Evolutionary conservation across 2,797 vertebrate species (phyloP), one percentile per base, ranked within the genome.

Genomic region (Pampus argenteus): DNA sequence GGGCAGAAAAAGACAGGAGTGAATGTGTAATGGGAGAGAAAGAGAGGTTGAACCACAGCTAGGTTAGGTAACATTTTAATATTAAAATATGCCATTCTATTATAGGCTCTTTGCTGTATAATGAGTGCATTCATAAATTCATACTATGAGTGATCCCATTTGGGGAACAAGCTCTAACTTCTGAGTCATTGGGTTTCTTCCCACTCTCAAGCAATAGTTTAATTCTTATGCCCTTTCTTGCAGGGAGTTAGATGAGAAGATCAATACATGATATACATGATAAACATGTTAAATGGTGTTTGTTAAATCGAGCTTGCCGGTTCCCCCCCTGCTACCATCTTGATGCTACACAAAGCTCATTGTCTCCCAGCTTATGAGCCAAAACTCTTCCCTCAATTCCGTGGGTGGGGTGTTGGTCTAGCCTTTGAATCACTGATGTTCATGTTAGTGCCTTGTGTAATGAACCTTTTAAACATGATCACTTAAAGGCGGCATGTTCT

Each of bases 91-190:
- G 70, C 63, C 23, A 7, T 71, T 66, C 48, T n/a, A 56, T 74
- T 15, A 36, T 6, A 59, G 56, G 66, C 58, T 59, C 73, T 72
- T 48, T 20, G 18, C 75, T 47, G 71, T 54, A 77, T 77, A 85
- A 85, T 84, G 58, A 83, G 78, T 23, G 60, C 71, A 83, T 76
- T 66, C 52, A 76, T 83, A 57, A 40, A 78, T 78, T 76, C 57
- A 60, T 51, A 20, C 28, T 4, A 17, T 45, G 57, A 58, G 51
- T 67, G 50, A 71, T 79, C 64, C 56, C 75, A 79, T 62, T 3
- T 15, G 42, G 54, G 54, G 40, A 56, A 17, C 5, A 4, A 38
- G 66, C 44, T 60, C 26, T 55, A 42, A 45, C 66, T 58, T 47
- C 26, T 61, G 42, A 60, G 42, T 52, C 56, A 66, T 38, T 44